Evolutionary conservation across 2,888 invertebrate genomes (phyloP).

Genomic region (Sialis fuliginosa): DNA sequence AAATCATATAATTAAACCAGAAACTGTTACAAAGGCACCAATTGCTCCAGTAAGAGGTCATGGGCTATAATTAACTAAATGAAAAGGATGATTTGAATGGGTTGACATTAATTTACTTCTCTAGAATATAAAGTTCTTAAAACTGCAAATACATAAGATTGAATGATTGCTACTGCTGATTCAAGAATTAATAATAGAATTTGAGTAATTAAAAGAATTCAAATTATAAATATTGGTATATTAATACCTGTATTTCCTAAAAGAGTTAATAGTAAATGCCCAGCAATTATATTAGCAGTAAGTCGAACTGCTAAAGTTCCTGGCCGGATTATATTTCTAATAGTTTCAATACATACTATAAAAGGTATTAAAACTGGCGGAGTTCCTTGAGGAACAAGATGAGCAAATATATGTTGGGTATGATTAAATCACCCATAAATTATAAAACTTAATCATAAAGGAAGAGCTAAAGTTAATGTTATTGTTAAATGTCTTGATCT

Average conservation of each 20-base stretch:
- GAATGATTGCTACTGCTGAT: constrained; percentile 42
- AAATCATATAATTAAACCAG: constrained; percentile 43
- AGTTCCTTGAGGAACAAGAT: constrained; percentile 50
- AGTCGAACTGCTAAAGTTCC: constrained; percentile 50
- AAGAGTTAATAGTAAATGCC: constrained; percentile 46
- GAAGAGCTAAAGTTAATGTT: constrained; percentile 37
- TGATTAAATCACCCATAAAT: constrained; percentile 44
- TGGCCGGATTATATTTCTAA: constrained; percentile 54
- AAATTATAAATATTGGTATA: constrained; percentile 12
- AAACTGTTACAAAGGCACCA: constrained; percentile 34
- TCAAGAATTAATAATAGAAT: constrained; percentile 34
- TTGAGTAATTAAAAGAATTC: constrained; percentile 28
- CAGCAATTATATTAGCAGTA: constrained; percentile 63
- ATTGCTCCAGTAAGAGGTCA: constrained; percentile 44
- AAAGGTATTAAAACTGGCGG: constrained; percentile 46
- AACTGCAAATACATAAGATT: constrained; percentile 47
- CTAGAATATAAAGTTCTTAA: constrained; percentile 47
- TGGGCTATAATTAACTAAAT: constrained; percentile 45
- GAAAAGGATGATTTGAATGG: constrained; percentile 41
- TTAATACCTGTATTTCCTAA: constrained; percentile 28
- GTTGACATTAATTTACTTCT: constrained; percentile 42
- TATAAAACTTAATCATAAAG: constrained; percentile 47
- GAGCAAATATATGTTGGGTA: constrained; percentile 42
- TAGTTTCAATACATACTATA: constrained; percentile 57
- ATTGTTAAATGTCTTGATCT: constrained; percentile 43